phyloP scores from a whole-genome alignment of 2,888 invertebrate genomes.

The Mechanitis mazaeus region DNA sequence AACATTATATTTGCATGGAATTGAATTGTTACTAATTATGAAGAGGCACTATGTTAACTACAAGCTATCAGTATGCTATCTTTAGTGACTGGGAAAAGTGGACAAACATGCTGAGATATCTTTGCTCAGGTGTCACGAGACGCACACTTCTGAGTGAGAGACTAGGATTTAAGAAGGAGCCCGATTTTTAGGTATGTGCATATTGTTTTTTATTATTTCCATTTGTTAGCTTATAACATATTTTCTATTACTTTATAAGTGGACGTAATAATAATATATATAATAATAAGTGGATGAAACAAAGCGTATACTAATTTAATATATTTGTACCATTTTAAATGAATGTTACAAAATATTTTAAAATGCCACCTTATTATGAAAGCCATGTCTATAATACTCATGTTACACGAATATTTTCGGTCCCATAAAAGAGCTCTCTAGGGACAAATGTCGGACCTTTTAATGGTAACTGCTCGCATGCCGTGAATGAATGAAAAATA shows the following conservation, averaged over 20 bases:
- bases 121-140: conserved; percentile 55
- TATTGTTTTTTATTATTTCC: conserved; percentile 3
- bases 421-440: conserved; percentile 58
- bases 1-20: no score
- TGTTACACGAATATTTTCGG: conserved; percentile 41
- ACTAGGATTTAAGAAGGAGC: conserved; percentile 5
- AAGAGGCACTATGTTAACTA: no score
- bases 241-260: no score
- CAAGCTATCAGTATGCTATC: conserved; percentile 60
- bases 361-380: conserved; percentile 12
- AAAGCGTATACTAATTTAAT: no score
- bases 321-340: not conserved
- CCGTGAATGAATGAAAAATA: conserved; percentile 55
- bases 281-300: no score
- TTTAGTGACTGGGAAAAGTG: conserved; percentile 46
- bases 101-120: conserved; percentile 49
- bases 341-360: not conserved
- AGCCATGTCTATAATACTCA: conserved; percentile 24
- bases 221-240: not conserved
- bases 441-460: conserved; percentile 63
- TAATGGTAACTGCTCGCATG: conserved; percentile 58
- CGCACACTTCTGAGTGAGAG: conserved; percentile 29
- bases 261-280: no score
- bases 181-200: conserved; percentile 21
- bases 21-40: no score